A percentile compares a stretch with the other conserved stretches of the same genome.
Evolutionary conservation across 30 jellyfish, hydroid and myxozoan species (phyloP).

Genomic region (Pseudorhiza aurosa): DNA sequence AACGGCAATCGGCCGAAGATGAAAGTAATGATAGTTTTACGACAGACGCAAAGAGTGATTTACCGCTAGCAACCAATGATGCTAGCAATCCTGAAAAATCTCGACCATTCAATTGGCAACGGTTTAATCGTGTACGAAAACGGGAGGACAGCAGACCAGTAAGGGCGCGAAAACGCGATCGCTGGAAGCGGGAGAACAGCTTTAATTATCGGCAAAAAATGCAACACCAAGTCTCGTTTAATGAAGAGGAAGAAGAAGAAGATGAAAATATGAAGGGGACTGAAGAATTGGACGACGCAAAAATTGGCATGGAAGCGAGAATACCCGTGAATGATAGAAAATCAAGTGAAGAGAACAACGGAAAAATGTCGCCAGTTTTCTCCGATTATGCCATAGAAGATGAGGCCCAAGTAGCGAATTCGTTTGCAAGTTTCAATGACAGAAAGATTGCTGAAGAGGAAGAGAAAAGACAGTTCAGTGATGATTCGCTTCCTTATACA

Average conservation of each 20-base stretch:
- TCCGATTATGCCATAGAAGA: background rate
- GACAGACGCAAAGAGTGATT: background rate
- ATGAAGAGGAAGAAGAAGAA: constrained; percentile 53
- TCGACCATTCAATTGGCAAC: constrained; percentile 47
- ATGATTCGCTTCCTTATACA: no score
- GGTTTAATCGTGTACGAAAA: constrained; percentile 32
- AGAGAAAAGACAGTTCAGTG: no score
- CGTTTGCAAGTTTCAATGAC: background rate
- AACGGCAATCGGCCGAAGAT: constrained; percentile 59
- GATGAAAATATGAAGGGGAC: background rate
- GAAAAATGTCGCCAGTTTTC: background rate
- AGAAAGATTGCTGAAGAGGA: background rate
- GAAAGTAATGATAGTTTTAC: background rate
- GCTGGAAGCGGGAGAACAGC: constrained; percentile 62
- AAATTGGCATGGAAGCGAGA: background rate
- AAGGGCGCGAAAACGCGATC: constrained; percentile 17
- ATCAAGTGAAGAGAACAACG: background rate
- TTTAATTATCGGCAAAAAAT: constrained; percentile 33
- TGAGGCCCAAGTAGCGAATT: background rate
- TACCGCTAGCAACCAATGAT: no score
- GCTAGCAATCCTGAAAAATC: background rate
- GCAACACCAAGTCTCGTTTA: constrained; percentile 62
- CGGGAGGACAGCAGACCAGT: constrained; percentile 16
- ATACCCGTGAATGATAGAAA: background rate
- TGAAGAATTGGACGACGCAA: background rate